Conservation (phyloP, 2,797 vertebrate genomes). For the Squalus acanthias region DNA sequence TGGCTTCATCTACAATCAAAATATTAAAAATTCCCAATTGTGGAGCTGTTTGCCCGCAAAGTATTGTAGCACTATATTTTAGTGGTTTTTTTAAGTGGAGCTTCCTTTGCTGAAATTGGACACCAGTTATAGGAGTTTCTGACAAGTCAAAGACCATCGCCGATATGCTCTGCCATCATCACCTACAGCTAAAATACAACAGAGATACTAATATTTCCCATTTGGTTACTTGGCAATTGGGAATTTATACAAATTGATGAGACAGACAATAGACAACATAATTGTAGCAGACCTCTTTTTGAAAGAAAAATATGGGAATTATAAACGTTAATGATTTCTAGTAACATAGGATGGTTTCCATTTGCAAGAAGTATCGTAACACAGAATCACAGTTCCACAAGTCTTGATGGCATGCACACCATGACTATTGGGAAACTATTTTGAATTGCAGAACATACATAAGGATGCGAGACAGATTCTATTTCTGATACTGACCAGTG, state of each 20-base stretch:
- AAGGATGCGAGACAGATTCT: neutral
- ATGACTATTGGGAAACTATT: neutral
- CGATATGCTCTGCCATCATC: neutral
- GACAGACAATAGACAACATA: neutral
- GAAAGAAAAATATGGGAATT: neutral
- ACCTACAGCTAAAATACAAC: neutral
- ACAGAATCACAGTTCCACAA: neutral
- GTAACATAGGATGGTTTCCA: neutral
- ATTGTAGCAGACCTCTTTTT: neutral
- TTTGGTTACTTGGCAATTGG: neutral
- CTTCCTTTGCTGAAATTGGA: too few species aligned
- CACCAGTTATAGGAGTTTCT: neutral
- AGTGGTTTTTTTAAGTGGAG: too few species aligned
- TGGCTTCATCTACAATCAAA: too few species aligned
- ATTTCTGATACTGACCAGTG: constrained; percentile 57
- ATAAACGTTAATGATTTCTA: neutral
- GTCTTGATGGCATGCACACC: neutral
- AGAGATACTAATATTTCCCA: neutral
- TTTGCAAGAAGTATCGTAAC: neutral
- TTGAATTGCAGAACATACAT: neutral
- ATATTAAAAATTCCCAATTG: too few species aligned
- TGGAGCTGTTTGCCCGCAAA: too few species aligned
- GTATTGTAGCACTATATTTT: too few species aligned
- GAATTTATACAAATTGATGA: neutral
- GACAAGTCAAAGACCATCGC: neutral